Evolutionary conservation across 2,888 invertebrate genomes (phyloP).

Genomic region (Drosophila subsilvestris): DNA sequence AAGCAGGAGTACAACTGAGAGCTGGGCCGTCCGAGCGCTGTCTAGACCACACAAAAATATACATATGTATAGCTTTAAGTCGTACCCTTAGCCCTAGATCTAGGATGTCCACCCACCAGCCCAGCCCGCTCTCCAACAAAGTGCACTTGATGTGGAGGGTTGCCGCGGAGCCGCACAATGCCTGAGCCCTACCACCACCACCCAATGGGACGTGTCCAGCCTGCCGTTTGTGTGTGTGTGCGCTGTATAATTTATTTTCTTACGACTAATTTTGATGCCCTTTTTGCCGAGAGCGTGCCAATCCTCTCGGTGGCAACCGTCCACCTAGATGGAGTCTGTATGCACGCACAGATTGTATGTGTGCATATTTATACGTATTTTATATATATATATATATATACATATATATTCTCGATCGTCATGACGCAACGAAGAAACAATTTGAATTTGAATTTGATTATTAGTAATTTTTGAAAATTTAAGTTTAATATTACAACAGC

Average conservation of each 20-base stretch:
- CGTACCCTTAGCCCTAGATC: constrained; percentile 43
- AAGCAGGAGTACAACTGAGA: constrained; percentile 77
- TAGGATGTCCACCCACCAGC: background rate
- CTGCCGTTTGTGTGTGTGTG: constrained; percentile 16
- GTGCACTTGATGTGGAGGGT: background rate
- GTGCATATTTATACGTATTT: constrained; percentile 28
- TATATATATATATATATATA: constrained; percentile 19
- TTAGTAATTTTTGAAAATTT: too few relatives aligned
- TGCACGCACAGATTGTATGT: background rate
- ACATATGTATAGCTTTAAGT: constrained; percentile 39
- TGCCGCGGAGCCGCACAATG: background rate
- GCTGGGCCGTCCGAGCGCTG: background rate
- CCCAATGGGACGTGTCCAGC: too few relatives aligned
- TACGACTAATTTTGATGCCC: constrained; percentile 2
- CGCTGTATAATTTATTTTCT: background rate
- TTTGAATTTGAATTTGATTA: background rate
- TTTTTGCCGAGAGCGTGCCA: background rate
- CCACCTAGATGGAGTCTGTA: background rate
- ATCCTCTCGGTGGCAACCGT: background rate
- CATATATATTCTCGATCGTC: constrained; percentile 30
- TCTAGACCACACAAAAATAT: constrained; percentile 4
- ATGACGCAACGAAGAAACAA: constrained; percentile 22
- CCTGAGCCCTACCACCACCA: too few relatives aligned
- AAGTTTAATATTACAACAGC: too few relatives aligned
- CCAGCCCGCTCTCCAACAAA: background rate